Base-by-base conservation (phyloP, 2,888 invertebrate genomes). In the Ferdinandea cuprea region DNA sequence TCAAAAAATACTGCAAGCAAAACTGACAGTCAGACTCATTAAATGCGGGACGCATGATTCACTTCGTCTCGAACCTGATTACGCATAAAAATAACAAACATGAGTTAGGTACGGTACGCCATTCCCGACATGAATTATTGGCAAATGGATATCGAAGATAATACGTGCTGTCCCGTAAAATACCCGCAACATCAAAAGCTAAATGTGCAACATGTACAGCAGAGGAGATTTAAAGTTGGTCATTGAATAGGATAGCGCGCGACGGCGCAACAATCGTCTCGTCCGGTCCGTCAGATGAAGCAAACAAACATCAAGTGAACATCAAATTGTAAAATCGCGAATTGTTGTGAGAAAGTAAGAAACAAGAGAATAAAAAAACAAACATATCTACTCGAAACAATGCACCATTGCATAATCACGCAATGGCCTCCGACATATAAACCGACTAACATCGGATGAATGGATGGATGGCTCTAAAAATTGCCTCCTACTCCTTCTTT, bases 401-500 rank as follows among this genome's bases (percentile, higher is more conserved):
- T 83, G 77, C 77, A 77, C 77, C 46, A 72, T 83, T 83, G 83
- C 83, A 83, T 83, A 83, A 83, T 83, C 83, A 83, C 83, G 83
- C 83, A 83, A 83, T 83, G 83, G 83, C 83, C 83, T 73, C 83
- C 83, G 83, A 83, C 83, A 81, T 71, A 81, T 61, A 81, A 81
- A 81, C 81, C 83, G 72, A 83, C 83, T 73, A 83, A 83, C 83
- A 77, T 83, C 83, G 83, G 77, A 76, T 68, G 76, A 61, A 76
- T 76, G 76, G 74, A 83, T 83, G 81, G 77, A 66, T 83, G 77
- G 32, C 59, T 81, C 54, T 40, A 40, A 40, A 40, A 40, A 58
- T 15, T 61, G 30, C 61, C 42, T 13, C 35, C 58, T 19, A 28
- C 46, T 32, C 40, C 32, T 30, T 8, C 19, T 19, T 19, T 48